Conservation (phyloP, 2,888 invertebrate genomes). For the Malthinus flaveolus region DNA sequence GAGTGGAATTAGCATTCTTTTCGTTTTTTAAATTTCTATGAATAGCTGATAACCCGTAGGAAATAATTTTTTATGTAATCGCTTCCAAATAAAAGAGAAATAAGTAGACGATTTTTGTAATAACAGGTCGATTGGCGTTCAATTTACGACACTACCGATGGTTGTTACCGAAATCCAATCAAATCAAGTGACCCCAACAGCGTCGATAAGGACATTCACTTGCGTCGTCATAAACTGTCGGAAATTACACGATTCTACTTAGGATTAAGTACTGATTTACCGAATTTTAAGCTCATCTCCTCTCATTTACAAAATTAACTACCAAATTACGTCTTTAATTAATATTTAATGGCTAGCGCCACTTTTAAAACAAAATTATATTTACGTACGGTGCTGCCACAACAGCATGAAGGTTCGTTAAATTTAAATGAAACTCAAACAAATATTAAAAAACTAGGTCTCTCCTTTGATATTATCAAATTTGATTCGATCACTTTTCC, state of each 20-base stretch:
- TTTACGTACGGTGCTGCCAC: too few relatives aligned
- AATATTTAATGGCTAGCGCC: too few relatives aligned
- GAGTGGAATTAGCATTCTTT: background rate
- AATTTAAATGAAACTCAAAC: too few relatives aligned
- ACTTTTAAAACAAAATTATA: too few relatives aligned
- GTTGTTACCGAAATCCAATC: constrained; percentile 51
- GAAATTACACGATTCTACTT: constrained; percentile 51
- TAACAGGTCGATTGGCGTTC: constrained; percentile 46
- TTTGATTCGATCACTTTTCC: too few relatives aligned
- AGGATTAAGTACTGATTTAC: constrained; percentile 45
- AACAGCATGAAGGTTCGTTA: too few relatives aligned
- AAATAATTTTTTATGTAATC: constrained; percentile 24
- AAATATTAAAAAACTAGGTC: too few relatives aligned
- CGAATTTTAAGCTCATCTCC: constrained; percentile 40
- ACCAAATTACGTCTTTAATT: too few relatives aligned
- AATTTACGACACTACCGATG: constrained; percentile 51
- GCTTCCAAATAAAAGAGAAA: constrained; percentile 33
- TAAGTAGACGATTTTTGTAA: constrained; percentile 43
- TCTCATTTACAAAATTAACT: constrained; percentile 4
- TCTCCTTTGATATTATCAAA: too few relatives aligned
- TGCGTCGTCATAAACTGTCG: constrained; percentile 47
- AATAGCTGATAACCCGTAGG: constrained; percentile 28
- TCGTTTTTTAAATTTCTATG: constrained; percentile 14
- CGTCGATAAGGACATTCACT: constrained; percentile 41
- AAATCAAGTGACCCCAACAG: constrained; percentile 49